Conservation (phyloP, 2,113 vertebrate species). For the Catharus fuscescens region DNA sequence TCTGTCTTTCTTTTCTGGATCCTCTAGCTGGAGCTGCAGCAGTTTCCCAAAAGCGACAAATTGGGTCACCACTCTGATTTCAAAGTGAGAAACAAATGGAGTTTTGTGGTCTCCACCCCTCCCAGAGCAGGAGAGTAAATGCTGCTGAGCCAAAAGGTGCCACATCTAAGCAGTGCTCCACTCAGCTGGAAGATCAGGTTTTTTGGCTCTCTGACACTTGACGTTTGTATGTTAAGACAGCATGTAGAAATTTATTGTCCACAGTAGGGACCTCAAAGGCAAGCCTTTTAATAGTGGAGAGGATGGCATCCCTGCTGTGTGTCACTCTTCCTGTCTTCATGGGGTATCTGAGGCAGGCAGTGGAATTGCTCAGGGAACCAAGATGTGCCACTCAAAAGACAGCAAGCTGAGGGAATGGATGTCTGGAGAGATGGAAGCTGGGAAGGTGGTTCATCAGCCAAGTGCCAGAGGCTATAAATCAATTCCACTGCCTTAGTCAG, state of each 20-base stretch:
- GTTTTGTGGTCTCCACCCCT: neutral
- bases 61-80: slow-evolving; percentile 26
- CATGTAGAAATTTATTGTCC: neutral
- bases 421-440: neutral
- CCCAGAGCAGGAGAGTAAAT: neutral
- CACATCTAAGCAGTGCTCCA: neutral
- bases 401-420: neutral
- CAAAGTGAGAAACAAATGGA: neutral
- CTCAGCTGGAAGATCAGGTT: neutral
- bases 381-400: neutral
- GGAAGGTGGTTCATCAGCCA: neutral
- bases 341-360: neutral
- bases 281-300: neutral
- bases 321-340: neutral
- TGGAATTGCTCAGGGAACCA: neutral
- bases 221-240: neutral
- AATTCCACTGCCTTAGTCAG: neutral
- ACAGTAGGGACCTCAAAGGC: neutral
- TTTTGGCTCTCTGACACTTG: neutral
- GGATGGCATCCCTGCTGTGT: neutral
- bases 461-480: neutral
- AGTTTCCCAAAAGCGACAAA: slow-evolving; percentile 42
- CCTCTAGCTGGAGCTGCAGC: slow-evolving; percentile 24
- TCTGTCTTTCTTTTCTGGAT: neutral
- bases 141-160: neutral